Conservation (phyloP, 2,797 vertebrate genomes). For the Enteromius fasciolatus region DNA sequence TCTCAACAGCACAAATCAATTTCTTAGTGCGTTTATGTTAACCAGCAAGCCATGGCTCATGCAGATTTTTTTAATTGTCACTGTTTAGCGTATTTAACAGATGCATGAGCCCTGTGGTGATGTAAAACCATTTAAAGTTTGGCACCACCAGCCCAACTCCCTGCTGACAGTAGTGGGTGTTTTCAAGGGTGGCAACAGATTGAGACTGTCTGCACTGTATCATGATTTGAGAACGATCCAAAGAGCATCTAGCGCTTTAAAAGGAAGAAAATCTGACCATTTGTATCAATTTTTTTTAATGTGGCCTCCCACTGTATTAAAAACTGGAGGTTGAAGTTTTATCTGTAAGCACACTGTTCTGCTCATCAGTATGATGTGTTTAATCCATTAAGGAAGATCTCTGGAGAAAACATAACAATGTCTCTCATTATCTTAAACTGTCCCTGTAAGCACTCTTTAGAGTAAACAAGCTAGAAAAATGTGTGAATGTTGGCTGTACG, state of each 20-base stretch:
- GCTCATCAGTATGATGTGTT: background rate
- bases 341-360: background rate
- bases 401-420: background rate
- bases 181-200: conserved; percentile 29
- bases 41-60: background rate
- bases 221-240: conserved; percentile 17
- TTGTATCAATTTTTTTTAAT: background rate
- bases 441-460: conserved; percentile 22
- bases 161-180: conserved; percentile 33
- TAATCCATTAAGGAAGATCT: conserved; percentile 9
- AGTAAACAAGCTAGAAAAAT: conserved; percentile 16
- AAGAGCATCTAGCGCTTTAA: background rate
- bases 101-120: conserved; percentile 31
- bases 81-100: conserved; percentile 41
- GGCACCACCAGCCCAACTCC: conserved; percentile 31
- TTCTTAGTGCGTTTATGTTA: background rate
- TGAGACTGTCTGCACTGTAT: conserved; percentile 8
- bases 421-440: conserved; percentile 2
- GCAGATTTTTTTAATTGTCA: background rate
- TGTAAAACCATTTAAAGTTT: conserved; percentile 37
- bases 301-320: background rate
- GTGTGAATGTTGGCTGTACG: conserved; percentile 12
- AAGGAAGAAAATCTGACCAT: conserved; percentile 1
- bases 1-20: background rate
- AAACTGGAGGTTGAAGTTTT: background rate